A percentile compares a stretch with the other conserved stretches of the same genome.
These are phyloP conservation scores for Poecilobothrus nobilitatus DNA, from an alignment of 2,888 invertebrate genomes.

Conservation along the genomic window DNA sequence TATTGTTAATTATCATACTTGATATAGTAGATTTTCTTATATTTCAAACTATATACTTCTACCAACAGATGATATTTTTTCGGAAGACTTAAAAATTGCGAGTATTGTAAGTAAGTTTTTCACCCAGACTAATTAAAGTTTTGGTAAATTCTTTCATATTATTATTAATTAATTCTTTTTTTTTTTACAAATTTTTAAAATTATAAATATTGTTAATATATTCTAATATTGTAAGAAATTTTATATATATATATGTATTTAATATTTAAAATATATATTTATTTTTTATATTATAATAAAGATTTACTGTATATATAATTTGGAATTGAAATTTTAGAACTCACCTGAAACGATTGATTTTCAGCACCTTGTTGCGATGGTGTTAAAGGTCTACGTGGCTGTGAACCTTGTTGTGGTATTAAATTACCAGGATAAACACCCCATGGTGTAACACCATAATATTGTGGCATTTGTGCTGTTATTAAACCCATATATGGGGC, in stretches of 20 bases:
- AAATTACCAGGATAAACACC: constrained; percentile 79
- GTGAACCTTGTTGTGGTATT: constrained; percentile 58
- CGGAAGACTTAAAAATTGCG: no score
- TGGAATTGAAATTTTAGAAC: constrained; percentile 19
- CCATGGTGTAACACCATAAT: constrained; percentile 90
- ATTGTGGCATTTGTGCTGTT: constrained; percentile 78
- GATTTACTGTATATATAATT: no score
- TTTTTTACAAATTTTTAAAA: no score
- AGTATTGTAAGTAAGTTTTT: no score
- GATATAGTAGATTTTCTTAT: no score
- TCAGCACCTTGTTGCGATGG: constrained; percentile 58
- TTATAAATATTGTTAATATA: neutral
- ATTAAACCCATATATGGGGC: constrained; percentile 76
- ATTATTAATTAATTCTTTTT: no score
- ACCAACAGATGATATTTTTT: no score
- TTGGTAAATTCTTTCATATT: no score
- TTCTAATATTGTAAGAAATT: neutral
- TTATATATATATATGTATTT: neutral
- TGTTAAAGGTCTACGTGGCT: constrained; percentile 69
- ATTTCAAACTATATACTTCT: no score
- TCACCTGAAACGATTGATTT: constrained; percentile 46
- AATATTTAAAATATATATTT: neutral
- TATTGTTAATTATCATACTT: no score
- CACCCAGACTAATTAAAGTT: no score
- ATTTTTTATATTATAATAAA: no score